A percentile compares a stretch with the other conserved stretches of the same genome.
Evolutionary conservation across 2,797 vertebrate species (phyloP).

Genomic region (Xiphophorus birchmanni): DNA sequence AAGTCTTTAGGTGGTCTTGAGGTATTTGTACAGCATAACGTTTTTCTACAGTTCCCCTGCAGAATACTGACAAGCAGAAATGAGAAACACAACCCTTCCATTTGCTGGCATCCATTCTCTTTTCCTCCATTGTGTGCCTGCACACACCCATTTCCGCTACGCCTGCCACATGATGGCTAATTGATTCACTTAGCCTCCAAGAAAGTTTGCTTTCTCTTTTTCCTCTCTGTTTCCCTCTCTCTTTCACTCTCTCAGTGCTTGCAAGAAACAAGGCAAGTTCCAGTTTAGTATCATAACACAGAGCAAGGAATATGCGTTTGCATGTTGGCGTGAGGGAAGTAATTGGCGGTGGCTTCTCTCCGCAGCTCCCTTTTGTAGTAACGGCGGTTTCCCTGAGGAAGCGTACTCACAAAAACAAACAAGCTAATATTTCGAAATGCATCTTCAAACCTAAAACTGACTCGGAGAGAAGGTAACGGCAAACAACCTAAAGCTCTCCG

Average conservation of each 20-base stretch:
- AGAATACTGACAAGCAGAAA: constrained; percentile 11
- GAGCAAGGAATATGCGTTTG: not conserved
- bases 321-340: not conserved
- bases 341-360: not conserved
- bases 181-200: constrained; percentile 35
- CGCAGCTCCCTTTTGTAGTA: not conserved
- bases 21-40: not conserved
- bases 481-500: not conserved
- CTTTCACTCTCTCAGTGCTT: not conserved
- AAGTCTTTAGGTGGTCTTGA: not conserved
- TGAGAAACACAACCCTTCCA: not conserved
- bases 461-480: not conserved
- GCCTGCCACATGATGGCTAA: constrained; percentile 39
- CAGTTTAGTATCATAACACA: not conserved
- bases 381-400: not conserved
- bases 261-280: not conserved
- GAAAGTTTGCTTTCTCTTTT: not conserved
- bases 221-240: not conserved
- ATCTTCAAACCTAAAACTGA: not conserved
- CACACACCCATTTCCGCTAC: constrained; percentile 44
- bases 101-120: not conserved
- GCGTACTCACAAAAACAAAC: not conserved
- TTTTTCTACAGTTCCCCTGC: not conserved
- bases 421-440: constrained; percentile 8
- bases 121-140: constrained; percentile 1